Evolutionary conservation across 2,797 vertebrate genomes (phyloP).

Genomic region (Rhodeus uyekii): DNA sequence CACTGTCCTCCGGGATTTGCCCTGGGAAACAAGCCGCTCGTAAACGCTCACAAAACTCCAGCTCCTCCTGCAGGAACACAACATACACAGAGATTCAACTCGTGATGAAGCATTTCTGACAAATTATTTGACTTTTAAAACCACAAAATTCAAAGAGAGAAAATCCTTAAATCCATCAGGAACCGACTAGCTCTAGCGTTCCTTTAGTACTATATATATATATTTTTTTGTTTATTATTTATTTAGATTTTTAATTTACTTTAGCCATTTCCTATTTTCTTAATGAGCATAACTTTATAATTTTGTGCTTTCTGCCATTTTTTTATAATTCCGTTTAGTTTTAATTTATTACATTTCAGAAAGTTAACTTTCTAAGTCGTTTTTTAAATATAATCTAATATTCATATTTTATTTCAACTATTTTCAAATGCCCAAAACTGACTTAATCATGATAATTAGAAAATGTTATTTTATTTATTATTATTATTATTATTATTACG

Average conservation of each 20-base stretch:
- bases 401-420: no score
- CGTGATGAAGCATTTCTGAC: background rate
- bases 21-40: slow-evolving; percentile 76
- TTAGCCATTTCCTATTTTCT: background rate
- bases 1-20: slow-evolving; percentile 75
- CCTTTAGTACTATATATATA: background rate
- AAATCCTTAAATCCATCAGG: background rate
- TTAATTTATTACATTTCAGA: background rate
- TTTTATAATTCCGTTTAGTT: background rate
- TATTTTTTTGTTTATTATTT: background rate
- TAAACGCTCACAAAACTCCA: slow-evolving; percentile 85
- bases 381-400: background rate
- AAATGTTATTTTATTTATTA: background rate
- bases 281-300: background rate
- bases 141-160: background rate
- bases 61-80: slow-evolving; percentile 79
- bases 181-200: background rate
- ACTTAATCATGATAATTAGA: background rate
- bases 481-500: no score
- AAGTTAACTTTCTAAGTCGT: background rate
- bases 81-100: background rate
- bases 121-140: background rate
- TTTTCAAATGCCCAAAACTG: background rate
- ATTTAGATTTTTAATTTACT: background rate
- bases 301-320: no score